Evolutionary conservation across 2,797 vertebrate genomes (phyloP).

Genomic region (Peromyscus aztecus): DNA sequence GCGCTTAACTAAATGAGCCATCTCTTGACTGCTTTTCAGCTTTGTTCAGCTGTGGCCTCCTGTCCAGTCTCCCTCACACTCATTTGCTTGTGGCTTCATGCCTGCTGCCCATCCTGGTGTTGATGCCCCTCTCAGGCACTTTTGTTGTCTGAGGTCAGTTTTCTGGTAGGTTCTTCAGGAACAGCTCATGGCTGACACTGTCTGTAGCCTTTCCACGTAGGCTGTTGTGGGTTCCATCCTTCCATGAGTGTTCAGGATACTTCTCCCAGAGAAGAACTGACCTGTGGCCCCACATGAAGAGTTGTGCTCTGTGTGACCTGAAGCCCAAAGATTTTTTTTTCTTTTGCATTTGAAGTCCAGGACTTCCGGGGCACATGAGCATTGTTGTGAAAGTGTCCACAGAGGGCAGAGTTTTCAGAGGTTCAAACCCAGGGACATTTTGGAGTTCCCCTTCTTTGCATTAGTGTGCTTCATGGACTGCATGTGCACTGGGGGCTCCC

Average conservation of each 20-base stretch:
- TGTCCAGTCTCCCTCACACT: accelerated
- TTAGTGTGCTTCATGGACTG: neutral
- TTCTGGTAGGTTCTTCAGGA: neutral
- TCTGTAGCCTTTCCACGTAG: neutral
- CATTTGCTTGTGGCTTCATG: neutral
- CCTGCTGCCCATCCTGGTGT: neutral
- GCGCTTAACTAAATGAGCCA: neutral
- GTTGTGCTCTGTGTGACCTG: neutral
- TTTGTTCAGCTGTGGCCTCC: neutral
- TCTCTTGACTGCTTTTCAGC: neutral
- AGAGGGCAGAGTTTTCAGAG: neutral
- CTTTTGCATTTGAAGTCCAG: neutral
- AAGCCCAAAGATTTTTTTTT: neutral
- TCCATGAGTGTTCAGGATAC: neutral
- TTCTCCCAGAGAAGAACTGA: neutral
- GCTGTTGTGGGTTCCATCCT: neutral
- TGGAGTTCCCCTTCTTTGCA: neutral
- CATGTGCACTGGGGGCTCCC: neutral
- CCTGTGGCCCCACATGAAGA: neutral
- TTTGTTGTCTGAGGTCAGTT: too few species aligned
- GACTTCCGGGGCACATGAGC: neutral
- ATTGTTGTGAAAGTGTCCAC: accelerated
- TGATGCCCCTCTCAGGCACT: too few species aligned
- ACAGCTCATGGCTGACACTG: neutral
- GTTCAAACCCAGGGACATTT: neutral